Percentiles rank a stretch among this genome's conserved stretches.
Conservation (phyloP, 2,888 invertebrate genomes). For the Leucophenga montana region DNA sequence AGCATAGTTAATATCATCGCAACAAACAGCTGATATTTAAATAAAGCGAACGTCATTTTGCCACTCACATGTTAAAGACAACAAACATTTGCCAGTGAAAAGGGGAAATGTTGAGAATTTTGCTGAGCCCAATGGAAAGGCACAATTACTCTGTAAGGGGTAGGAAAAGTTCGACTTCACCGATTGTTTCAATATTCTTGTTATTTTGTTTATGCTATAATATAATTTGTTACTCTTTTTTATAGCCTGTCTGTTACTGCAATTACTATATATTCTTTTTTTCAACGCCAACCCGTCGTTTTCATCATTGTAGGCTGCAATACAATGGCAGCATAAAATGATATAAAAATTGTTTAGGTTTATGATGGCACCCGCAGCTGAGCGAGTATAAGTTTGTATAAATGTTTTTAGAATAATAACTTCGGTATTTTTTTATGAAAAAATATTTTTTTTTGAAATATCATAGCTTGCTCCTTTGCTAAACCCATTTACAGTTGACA, state of each 20-base stretch:
- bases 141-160: no score
- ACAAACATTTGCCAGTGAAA: no score
- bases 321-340: neutral
- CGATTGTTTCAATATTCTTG: neutral
- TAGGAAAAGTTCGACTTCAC: no score
- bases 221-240: constrained; percentile 3
- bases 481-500: neutral
- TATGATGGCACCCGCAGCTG: constrained; percentile 13
- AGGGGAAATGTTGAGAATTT: no score
- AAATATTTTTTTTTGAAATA: neutral
- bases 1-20: no score
- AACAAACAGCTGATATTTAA: no score
- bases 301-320: neutral
- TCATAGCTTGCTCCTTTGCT: neutral
- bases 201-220: neutral
- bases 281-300: neutral
- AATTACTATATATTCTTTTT: neutral
- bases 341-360: neutral
- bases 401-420: no score
- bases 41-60: no score
- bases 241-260: neutral
- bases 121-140: no score
- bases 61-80: no score
- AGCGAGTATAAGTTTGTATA: no score
- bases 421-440: no score